These are phyloP conservation scores for Netelia virgata DNA, from an alignment of 2,888 invertebrate genomes.

Conservation along the genomic window DNA sequence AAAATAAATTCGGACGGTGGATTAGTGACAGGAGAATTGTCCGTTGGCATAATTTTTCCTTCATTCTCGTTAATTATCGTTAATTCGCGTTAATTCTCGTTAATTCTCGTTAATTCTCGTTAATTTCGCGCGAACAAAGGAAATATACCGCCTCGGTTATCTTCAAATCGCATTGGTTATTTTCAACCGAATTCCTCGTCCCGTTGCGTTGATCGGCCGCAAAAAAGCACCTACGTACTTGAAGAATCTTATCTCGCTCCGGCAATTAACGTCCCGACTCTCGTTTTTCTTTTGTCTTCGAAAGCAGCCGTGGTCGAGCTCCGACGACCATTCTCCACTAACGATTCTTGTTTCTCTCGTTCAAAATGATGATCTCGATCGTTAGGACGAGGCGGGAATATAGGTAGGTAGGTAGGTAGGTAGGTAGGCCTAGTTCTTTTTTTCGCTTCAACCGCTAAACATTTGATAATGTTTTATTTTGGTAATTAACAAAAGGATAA, in stretches of 20 bases:
- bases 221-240: constrained; percentile 17
- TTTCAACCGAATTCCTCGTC: constrained; percentile 21
- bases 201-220: constrained; percentile 16
- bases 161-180: not conserved
- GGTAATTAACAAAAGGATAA: not conserved
- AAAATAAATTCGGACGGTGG: too few relatives aligned
- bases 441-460: too few relatives aligned
- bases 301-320: not conserved
- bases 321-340: not conserved
- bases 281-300: constrained; percentile 38
- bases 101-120: constrained; percentile 44
- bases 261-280: constrained; percentile 54
- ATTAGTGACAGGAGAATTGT: too few relatives aligned
- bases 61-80: too few relatives aligned
- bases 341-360: not conserved
- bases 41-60: too few relatives aligned
- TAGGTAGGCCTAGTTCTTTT: too few relatives aligned
- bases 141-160: constrained; percentile 43
- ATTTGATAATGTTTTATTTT: too few relatives aligned
- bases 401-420: too few relatives aligned
- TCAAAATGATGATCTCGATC: not conserved
- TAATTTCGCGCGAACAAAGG: constrained; percentile 61
- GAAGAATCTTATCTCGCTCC: constrained; percentile 59
- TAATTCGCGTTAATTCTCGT: constrained; percentile 23
- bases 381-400: not conserved